A percentile compares a stretch with the other conserved stretches of the same genome.
Conservation (phyloP, 2,888 invertebrate species). For the Noctua pronuba region DNA sequence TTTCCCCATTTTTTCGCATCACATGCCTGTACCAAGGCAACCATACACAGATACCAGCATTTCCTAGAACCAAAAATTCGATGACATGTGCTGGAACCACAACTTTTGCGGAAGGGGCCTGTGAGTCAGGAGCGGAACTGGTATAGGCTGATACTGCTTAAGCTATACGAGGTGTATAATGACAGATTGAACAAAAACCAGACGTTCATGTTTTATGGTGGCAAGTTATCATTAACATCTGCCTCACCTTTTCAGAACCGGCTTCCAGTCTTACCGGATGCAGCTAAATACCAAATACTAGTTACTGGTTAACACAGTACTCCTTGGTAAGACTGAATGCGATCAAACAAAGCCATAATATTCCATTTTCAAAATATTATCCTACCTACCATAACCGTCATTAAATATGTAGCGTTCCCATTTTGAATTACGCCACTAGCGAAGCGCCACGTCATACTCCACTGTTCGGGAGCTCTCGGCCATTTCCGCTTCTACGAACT, state of each 20-base stretch:
- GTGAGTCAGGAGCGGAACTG: no score
- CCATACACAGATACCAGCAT: no score
- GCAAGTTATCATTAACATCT: no score
- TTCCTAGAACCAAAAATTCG: no score
- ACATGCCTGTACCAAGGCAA: no score
- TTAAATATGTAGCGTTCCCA: slow-evolving; percentile 15
- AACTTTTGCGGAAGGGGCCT: no score
- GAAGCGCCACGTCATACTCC: slow-evolving; percentile 30
- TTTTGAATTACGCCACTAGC: slow-evolving; percentile 30
- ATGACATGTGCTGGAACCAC: no score
- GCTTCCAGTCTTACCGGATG: background rate
- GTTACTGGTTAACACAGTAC: background rate
- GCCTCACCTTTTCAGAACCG: background rate
- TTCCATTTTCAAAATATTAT: slow-evolving; percentile 2
- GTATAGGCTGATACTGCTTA: no score
- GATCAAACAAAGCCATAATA: background rate
- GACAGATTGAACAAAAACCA: no score
- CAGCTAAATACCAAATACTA: background rate
- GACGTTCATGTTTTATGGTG: no score
- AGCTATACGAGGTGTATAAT: no score
- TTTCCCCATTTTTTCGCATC: no score
- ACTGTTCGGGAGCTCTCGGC: slow-evolving; percentile 48
- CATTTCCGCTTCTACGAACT: slow-evolving; percentile 47
- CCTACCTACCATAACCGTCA: background rate
- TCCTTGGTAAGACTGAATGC: background rate